Base-by-base conservation (phyloP, 2,888 invertebrate species). In the Andrena flavipes region DNA sequence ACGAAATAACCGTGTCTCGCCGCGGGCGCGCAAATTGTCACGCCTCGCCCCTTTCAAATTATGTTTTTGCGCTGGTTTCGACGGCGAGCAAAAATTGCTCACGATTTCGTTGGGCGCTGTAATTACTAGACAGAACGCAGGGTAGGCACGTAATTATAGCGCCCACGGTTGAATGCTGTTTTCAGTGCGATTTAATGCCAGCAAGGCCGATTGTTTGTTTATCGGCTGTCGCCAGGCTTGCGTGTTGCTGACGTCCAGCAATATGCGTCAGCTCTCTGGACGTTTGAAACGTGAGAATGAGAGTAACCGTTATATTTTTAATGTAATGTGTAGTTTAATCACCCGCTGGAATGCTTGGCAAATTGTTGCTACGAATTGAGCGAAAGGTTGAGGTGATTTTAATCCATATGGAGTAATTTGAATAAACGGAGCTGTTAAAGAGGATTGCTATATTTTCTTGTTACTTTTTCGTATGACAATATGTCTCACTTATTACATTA, bases 131-230 rank as follows among this genome's bases (percentile, higher is more conserved):
- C 75, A 59, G 72, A 65, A 67, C 69, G 70, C 56, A 29, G 26
- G 49, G 48, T 59, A 70, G 80, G 67, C 49, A 67, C 79, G 86
- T 87, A 84, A 87, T 87, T 87, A 86, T 85, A 84, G 71, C 72
- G 80, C 49, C 65, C 59, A 68, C 71, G 72, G 79, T 65, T 65
- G 68, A 56, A 29, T 54, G 72, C 63, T 79, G 82, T 74, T 82
- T 67, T 82, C 72, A 72, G 80, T 62, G 69, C 87, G 87, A 87
- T 83, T 84, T 84, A 84, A 73, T 76, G 54, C 56, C 69, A 60
- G 71, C 84, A 70, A 87, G 56, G 73, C 63, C 68, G 83, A 81
- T 76, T 78, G 81, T 83, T 87, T 82, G 81, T 87, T 87, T 84
- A 84, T 85, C 82, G 74, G 76, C 49, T 65, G 76, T 78, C 67